These are phyloP conservation scores for Chymomyza costata DNA, from an alignment of 1,140 invertebrate species.

Conservation along the genomic window DNA sequence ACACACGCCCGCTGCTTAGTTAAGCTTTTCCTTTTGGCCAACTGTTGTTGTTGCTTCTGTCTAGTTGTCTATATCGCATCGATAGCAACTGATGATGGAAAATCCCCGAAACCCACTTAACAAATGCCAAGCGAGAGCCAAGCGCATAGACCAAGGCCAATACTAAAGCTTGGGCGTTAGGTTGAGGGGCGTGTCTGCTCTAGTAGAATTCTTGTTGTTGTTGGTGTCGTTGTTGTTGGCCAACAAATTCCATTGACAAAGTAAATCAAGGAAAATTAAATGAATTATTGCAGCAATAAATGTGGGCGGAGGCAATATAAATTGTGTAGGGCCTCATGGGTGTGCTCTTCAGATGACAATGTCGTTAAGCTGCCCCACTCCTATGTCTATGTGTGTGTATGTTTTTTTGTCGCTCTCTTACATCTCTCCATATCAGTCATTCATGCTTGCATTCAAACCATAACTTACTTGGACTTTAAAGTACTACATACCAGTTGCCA, in stretches of 20 bases:
- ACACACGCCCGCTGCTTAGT: constrained; percentile 1
- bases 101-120: constrained; percentile 17
- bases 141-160: too few species aligned
- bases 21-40: constrained; percentile 24
- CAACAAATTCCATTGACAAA: constrained; percentile 46
- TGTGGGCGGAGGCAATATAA: constrained; percentile 55
- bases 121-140: constrained; percentile 1
- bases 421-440: too few species aligned
- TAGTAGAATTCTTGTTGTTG: too few species aligned
- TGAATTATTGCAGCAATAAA: constrained; percentile 72
- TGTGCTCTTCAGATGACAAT: constrained; percentile 45
- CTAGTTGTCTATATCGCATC: not conserved
- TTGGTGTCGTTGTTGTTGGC: too few species aligned
- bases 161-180: too few species aligned
- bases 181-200: too few species aligned
- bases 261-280: constrained; percentile 71
- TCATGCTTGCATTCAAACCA: too few species aligned
- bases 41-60: constrained; percentile 18
- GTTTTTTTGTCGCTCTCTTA: too few species aligned
- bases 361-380: too few species aligned
- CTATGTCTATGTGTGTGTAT: too few species aligned
- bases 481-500: too few species aligned
- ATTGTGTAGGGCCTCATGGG: constrained; percentile 42
- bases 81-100: constrained; percentile 13
- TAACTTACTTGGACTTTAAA: too few species aligned